These are phyloP conservation scores for Oasisia sp. DNA, from an alignment of 2,888 invertebrate species.

Conservation along the genomic window DNA sequence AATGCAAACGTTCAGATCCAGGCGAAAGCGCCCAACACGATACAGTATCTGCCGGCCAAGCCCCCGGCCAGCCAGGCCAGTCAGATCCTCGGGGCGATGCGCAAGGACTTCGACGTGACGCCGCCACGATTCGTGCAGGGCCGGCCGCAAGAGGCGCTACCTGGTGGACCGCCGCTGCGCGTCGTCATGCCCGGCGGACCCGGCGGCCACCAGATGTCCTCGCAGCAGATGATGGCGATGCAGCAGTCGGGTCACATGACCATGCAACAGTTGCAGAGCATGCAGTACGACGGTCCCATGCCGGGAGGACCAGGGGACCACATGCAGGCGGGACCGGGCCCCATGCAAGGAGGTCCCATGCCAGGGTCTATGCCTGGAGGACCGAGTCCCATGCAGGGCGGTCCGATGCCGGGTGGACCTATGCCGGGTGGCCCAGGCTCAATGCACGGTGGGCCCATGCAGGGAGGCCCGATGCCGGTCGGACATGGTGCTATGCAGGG, in stretches of 20 bases:
- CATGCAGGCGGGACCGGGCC: slow-evolving; percentile 24
- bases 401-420: neutral
- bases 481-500: slow-evolving; percentile 22
- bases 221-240: slow-evolving; percentile 19
- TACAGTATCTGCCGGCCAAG: slow-evolving; percentile 95
- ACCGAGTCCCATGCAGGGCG: slow-evolving; percentile 25
- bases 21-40: slow-evolving; percentile 96
- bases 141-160: neutral
- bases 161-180: neutral
- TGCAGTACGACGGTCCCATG: slow-evolving; percentile 20
- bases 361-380: slow-evolving; percentile 18
- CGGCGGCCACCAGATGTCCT: neutral
- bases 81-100: slow-evolving; percentile 5
- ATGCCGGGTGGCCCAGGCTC: slow-evolving; percentile 18
- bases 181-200: neutral
- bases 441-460: slow-evolving; percentile 28
- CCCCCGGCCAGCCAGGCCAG: slow-evolving; percentile 67
- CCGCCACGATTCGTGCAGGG: neutral
- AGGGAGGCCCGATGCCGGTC: slow-evolving; percentile 21
- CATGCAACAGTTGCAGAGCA: neutral
- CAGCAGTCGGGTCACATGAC: slow-evolving; percentile 20
- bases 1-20: slow-evolving; percentile 88
- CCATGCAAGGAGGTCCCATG: slow-evolving; percentile 24
- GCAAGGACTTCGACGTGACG: slow-evolving; percentile 27
- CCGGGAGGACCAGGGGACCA: neutral